Percentiles rank a stretch among this genome's conserved stretches.
These are phyloP conservation scores for Eublepharis macularius DNA, from an alignment of 2,113 vertebrate species.

Conservation along the genomic window DNA sequence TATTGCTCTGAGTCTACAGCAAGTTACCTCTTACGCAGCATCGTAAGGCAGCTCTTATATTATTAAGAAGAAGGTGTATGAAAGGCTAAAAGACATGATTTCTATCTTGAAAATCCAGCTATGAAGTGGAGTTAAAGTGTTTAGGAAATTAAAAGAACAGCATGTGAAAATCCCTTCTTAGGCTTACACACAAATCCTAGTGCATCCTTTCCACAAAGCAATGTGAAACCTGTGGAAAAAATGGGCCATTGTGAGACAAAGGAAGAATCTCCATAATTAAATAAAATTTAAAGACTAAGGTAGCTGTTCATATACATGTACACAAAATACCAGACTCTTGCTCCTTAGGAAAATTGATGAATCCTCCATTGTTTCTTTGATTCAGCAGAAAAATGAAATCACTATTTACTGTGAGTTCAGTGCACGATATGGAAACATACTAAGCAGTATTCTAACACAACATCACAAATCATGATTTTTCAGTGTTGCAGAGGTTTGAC, in stretches of 20 bases:
- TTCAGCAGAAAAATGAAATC: neutral
- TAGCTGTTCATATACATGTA: neutral
- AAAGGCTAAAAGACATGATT: neutral
- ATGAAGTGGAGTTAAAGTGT: neutral
- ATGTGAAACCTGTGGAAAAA: neutral
- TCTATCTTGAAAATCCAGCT: neutral
- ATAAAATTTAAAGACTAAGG: constrained; percentile 11
- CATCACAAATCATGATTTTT: neutral
- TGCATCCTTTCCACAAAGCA: neutral
- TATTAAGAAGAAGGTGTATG: neutral
- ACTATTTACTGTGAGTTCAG: neutral
- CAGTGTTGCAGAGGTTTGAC: neutral
- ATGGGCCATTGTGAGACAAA: neutral
- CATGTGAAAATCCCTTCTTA: neutral
- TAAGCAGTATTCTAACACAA: neutral
- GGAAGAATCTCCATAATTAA: neutral
- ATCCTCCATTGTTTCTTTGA: neutral
- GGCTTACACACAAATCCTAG: neutral
- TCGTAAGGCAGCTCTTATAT: neutral
- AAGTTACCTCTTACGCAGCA: neutral
- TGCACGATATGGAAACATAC: neutral
- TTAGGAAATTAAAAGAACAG: neutral
- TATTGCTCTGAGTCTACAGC: no score
- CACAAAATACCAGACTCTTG: neutral
- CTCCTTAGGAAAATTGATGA: neutral